phyloP scores from a whole-genome alignment of 2,888 invertebrate genomes.

The Aphidoletes aphidimyza region DNA sequence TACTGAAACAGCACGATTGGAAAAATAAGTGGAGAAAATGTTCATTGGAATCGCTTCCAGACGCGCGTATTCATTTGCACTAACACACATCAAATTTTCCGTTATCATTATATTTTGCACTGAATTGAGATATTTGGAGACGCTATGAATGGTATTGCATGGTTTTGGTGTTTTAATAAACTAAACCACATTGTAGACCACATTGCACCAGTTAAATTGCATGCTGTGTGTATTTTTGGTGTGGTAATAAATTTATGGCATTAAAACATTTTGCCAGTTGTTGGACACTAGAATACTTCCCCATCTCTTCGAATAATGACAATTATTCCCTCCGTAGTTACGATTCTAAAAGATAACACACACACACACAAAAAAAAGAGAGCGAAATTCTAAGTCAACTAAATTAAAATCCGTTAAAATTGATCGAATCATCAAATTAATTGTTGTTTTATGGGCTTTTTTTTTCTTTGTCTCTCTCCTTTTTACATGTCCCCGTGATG shows the following conservation, averaged over 20 bases:
- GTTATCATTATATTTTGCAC: neutral
- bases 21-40: neutral
- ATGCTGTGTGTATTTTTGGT: neutral
- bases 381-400: neutral
- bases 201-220: neutral
- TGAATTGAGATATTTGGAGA: too few relatives aligned
- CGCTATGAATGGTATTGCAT: neutral
- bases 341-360: too few relatives aligned
- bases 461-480: neutral
- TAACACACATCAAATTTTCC: neutral
- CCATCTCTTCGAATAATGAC: too few relatives aligned
- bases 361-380: too few relatives aligned
- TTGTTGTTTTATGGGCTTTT: neutral
- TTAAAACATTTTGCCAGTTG: neutral
- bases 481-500: neutral
- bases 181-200: too few relatives aligned
- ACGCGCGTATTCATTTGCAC: neutral
- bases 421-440: slow-evolving; percentile 19
- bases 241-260: neutral
- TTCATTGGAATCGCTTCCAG: slow-evolving; percentile 34
- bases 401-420: neutral
- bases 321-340: too few relatives aligned
- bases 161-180: neutral
- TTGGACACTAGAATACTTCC: neutral
- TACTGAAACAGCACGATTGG: neutral